phyloP scores from a whole-genome alignment of 1,140 invertebrate genomes.

The Sitobion miscanthi region DNA sequence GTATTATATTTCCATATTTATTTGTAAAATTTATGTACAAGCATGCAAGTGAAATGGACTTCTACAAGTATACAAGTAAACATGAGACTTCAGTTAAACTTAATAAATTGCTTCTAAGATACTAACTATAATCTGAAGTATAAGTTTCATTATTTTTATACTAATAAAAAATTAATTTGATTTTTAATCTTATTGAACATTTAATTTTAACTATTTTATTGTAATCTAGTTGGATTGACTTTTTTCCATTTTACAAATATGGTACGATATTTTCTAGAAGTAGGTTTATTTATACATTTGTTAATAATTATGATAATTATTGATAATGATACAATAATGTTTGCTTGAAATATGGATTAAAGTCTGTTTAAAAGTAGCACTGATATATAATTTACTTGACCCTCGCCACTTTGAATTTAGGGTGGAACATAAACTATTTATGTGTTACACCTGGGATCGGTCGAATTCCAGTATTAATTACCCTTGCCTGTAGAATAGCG shows the following conservation, averaged over 20 bases:
- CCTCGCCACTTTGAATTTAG: neutral
- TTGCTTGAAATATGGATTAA: neutral
- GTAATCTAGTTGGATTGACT: neutral
- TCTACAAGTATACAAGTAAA: neutral
- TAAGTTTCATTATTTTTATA: neutral
- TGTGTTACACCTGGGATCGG: slow-evolving; percentile 7
- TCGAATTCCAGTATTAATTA: slow-evolving; percentile 24
- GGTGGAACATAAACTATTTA: neutral
- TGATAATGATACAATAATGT: neutral
- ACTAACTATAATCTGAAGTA: neutral
- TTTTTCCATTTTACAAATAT: neutral
- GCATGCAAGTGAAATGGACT: neutral
- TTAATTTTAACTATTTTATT: neutral
- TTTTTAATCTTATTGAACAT: neutral
- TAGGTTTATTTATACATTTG: neutral
- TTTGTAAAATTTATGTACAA: neutral
- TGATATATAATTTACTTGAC: slow-evolving; percentile 23
- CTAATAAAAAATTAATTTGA: neutral
- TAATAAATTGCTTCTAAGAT: neutral
- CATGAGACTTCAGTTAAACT: neutral
- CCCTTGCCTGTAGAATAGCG: neutral
- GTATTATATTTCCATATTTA: neutral
- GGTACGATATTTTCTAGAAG: neutral
- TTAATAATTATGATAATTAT: neutral
- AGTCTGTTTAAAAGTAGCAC: neutral